Percentiles rank a stretch among this genome's conserved stretches.
These are phyloP conservation scores for Diadegma fenestrale DNA, from an alignment of 2,888 invertebrate genomes.

Conservation along the genomic window DNA sequence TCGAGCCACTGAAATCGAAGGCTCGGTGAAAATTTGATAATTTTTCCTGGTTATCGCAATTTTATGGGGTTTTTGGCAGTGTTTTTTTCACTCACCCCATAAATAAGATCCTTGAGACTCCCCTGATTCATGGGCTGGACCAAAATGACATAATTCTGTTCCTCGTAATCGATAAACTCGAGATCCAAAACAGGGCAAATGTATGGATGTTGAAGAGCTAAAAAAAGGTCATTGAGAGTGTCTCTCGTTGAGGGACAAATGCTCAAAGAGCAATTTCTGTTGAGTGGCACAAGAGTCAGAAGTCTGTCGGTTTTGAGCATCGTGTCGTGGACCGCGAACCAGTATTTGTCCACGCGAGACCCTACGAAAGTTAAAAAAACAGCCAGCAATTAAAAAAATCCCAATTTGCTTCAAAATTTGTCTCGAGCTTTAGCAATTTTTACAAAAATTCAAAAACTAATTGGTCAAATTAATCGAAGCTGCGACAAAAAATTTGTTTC, in stretches of 20 bases:
- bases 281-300: slow-evolving; percentile 90
- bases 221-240: slow-evolving; percentile 92
- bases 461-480: not conserved
- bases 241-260: slow-evolving; percentile 89
- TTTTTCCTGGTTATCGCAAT: not conserved
- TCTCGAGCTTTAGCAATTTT: not conserved
- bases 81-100: slow-evolving; percentile 87
- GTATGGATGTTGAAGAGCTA: slow-evolving; percentile 96
- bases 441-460: not conserved
- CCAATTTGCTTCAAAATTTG: not conserved
- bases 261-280: slow-evolving; percentile 89
- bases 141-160: slow-evolving; percentile 88
- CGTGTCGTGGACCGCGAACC: slow-evolving; percentile 95
- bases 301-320: slow-evolving; percentile 92
- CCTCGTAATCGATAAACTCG: slow-evolving; percentile 88
- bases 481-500: not conserved
- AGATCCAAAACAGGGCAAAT: slow-evolving; percentile 95
- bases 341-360: slow-evolving; percentile 94
- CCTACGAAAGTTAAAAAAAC: slow-evolving; percentile 83
- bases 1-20: not conserved
- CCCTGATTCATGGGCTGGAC: slow-evolving; percentile 95
- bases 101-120: slow-evolving; percentile 95
- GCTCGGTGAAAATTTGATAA: not conserved
- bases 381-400: not conserved
- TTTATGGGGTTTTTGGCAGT: not conserved